Evolutionary conservation across 2,888 invertebrate species (phyloP).

Genomic region (Rhopalosiphum nymphaeae): DNA sequence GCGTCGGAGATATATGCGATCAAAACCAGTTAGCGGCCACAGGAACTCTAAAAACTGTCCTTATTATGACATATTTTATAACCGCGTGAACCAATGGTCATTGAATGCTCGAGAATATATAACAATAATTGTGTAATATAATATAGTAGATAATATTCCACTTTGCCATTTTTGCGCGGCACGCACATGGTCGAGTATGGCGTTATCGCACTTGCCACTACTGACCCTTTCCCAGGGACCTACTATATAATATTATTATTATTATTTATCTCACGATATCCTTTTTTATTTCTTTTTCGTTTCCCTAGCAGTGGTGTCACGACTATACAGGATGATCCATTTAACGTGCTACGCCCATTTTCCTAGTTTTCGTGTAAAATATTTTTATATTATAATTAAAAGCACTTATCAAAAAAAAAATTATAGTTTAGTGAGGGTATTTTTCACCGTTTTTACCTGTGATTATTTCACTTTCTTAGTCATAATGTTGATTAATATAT

Average conservation of each 20-base stretch:
- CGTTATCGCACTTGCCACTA: conserved; percentile 29
- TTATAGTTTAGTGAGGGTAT: background rate
- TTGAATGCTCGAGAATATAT: background rate
- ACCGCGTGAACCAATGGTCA: background rate
- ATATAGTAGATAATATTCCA: background rate
- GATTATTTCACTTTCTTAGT: background rate
- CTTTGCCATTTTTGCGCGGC: background rate
- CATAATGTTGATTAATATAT: background rate
- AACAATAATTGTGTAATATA: background rate
- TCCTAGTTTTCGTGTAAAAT: background rate
- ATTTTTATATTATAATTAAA: background rate
- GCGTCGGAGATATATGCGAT: background rate
- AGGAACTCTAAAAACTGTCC: background rate
- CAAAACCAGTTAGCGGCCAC: background rate
- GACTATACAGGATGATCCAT: background rate
- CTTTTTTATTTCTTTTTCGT: background rate
- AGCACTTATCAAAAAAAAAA: background rate
- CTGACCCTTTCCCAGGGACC: background rate
- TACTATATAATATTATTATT: background rate
- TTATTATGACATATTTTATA: background rate
- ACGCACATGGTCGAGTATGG: conserved; percentile 14
- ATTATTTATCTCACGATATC: background rate
- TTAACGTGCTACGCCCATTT: background rate
- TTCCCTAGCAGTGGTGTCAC: background rate
- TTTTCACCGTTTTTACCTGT: background rate